These are phyloP conservation scores for Callionymus lyra DNA, from an alignment of 2,113 vertebrate species.

Conservation along the genomic window DNA sequence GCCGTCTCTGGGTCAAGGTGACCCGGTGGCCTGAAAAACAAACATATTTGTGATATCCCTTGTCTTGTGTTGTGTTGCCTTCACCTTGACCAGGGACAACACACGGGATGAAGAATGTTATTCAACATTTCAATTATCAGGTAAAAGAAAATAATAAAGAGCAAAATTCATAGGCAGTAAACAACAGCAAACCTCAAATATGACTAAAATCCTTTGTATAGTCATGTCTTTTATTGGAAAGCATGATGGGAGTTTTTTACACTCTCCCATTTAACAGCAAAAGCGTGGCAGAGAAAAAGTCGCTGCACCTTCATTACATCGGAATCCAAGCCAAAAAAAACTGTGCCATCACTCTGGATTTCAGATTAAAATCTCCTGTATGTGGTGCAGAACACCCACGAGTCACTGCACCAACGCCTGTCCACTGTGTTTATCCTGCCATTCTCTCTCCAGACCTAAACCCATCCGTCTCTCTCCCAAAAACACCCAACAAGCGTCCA, in stretches of 20 bases:
- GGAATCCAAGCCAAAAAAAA: constrained; percentile 48
- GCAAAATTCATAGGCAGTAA: too few relatives aligned
- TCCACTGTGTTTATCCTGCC: constrained; percentile 36
- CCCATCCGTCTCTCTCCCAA: constrained; percentile 46
- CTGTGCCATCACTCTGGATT: constrained; percentile 33
- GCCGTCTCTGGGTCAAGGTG: too few relatives aligned
- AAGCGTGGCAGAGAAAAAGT: constrained; percentile 25
- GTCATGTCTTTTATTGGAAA: constrained; percentile 17
- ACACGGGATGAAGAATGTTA: too few relatives aligned
- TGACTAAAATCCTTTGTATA: constrained; percentile 21
- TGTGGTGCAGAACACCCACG: constrained; percentile 60
- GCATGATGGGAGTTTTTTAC: constrained; percentile 30
- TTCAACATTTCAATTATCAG: too few relatives aligned
- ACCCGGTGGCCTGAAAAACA: too few relatives aligned
- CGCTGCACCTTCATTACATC: constrained; percentile 29
- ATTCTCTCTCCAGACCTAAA: constrained; percentile 29
- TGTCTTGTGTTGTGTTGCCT: too few relatives aligned
- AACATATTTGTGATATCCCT: too few relatives aligned
- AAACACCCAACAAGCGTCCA: constrained; percentile 45
- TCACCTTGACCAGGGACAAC: too few relatives aligned
- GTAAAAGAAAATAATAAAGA: too few relatives aligned
- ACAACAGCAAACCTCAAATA: constrained; percentile 36
- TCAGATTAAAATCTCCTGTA: constrained; percentile 38
- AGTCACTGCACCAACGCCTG: constrained; percentile 32
- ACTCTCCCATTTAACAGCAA: constrained; percentile 32